Percentiles rank a stretch among this genome's conserved stretches.
These are phyloP conservation scores for Urocolius indicus DNA, from an alignment of 2,113 vertebrate genomes.

Conservation along the genomic window DNA sequence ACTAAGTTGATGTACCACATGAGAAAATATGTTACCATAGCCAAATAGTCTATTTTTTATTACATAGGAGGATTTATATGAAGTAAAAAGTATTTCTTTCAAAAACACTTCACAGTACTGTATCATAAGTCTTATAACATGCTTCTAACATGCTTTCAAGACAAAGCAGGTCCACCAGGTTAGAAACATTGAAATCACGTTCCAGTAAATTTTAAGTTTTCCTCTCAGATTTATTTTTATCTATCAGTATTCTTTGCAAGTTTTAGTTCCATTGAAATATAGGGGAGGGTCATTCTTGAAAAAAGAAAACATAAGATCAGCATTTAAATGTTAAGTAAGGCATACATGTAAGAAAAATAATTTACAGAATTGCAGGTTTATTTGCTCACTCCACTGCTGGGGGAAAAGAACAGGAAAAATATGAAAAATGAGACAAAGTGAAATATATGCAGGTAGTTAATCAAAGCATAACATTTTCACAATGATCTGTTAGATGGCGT, in stretches of 20 bases:
- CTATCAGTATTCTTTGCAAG: background rate
- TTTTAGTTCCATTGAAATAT: background rate
- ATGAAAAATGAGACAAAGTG: background rate
- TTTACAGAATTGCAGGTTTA: background rate
- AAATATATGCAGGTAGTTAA: background rate
- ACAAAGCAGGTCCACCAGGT: background rate
- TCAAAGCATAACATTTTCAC: background rate
- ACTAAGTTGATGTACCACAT: background rate
- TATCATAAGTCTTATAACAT: background rate
- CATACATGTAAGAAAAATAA: background rate
- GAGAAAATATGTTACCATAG: background rate
- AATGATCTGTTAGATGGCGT: background rate
- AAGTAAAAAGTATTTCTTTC: background rate
- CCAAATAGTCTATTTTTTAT: background rate
- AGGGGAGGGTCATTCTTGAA: background rate
- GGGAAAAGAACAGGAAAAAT: background rate
- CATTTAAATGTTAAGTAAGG: background rate
- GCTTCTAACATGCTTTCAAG: background rate
- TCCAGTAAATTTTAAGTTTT: background rate
- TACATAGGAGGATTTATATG: background rate
- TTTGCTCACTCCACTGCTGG: background rate
- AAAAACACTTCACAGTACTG: background rate
- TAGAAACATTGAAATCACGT: background rate
- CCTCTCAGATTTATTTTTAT: background rate
- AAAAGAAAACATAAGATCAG: background rate